Evolutionary conservation across 2,797 vertebrate species (phyloP).

Genomic region (Melanogrammus aeglefinus): DNA sequence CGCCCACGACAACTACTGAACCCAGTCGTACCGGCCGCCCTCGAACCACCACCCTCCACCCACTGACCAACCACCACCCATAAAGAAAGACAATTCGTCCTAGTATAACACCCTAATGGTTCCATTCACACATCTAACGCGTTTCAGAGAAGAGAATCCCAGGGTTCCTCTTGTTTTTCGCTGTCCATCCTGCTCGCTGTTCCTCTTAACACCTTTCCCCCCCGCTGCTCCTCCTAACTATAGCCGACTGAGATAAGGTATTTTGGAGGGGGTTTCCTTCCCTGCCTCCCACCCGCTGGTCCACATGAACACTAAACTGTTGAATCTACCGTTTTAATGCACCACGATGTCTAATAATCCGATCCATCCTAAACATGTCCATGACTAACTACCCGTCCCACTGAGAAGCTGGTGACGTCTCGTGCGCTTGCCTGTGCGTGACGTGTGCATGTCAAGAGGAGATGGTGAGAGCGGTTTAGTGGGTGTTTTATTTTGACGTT

Average conservation of each 20-base stretch:
- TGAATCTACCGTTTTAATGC: constrained; percentile 14
- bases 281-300: constrained; percentile 39
- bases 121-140: constrained; percentile 5
- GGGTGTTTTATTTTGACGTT: neutral
- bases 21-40: constrained; percentile 52
- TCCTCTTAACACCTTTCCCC: neutral
- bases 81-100: constrained; percentile 61
- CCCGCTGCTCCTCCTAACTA: neutral
- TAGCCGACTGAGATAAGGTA: neutral
- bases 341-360: constrained; percentile 19
- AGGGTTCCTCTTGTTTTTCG: neutral
- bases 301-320: constrained; percentile 65
- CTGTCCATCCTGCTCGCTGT: neutral
- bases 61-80: neutral
- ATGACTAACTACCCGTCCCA: constrained; percentile 28
- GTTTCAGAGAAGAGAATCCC: neutral
- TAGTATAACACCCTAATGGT: constrained; percentile 10
- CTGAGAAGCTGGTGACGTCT: constrained; percentile 33
- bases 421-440: constrained; percentile 45
- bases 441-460: constrained; percentile 49
- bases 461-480: constrained; percentile 10
- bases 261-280: neutral
- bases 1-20: constrained; percentile 69
- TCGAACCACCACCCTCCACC: constrained; percentile 27
- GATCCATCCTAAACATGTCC: constrained; percentile 28